Percentiles rank a stretch among this genome's conserved stretches.
phyloP scores from a whole-genome alignment of 1,140 invertebrate genomes.

The Papilio glaucus region DNA sequence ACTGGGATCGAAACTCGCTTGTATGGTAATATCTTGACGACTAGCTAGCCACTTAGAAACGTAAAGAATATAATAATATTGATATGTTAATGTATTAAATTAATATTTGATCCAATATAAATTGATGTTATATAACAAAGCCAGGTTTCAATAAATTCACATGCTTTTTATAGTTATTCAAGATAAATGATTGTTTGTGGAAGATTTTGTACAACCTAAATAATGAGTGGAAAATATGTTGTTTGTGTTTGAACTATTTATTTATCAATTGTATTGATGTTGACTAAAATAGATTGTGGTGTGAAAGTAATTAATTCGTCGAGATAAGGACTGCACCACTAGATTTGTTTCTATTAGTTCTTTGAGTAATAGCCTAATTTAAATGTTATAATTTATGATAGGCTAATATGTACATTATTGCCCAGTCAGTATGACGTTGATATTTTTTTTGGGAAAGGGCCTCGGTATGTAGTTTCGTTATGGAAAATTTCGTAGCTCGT shows the following conservation, averaged over 20 bases:
- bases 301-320: slow-evolving; percentile 29
- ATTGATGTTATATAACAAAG: slow-evolving; percentile 1
- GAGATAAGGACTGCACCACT: not conserved
- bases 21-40: too few species aligned
- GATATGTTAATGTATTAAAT: too few species aligned
- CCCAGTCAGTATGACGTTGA: too few species aligned
- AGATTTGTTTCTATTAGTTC: slow-evolving; percentile 4
- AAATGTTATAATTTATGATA: not conserved
- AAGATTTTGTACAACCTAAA: slow-evolving; percentile 28
- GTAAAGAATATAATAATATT: too few species aligned
- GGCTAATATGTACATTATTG: too few species aligned
- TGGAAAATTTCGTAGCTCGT: too few species aligned
- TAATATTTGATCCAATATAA: not conserved
- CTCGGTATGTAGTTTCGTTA: too few species aligned
- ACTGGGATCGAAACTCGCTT: too few species aligned
- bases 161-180: not conserved
- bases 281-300: slow-evolving; percentile 27
- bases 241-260: slow-evolving; percentile 24
- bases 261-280: slow-evolving; percentile 20
- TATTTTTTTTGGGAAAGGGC: too few species aligned
- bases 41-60: too few species aligned
- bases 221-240: slow-evolving; percentile 33
- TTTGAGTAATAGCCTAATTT: not conserved
- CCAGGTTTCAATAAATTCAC: slow-evolving; percentile 24
- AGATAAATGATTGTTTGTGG: slow-evolving; percentile 14